phyloP scores from a whole-genome alignment of 2,113 vertebrate species.

The Azemiops feae region DNA sequence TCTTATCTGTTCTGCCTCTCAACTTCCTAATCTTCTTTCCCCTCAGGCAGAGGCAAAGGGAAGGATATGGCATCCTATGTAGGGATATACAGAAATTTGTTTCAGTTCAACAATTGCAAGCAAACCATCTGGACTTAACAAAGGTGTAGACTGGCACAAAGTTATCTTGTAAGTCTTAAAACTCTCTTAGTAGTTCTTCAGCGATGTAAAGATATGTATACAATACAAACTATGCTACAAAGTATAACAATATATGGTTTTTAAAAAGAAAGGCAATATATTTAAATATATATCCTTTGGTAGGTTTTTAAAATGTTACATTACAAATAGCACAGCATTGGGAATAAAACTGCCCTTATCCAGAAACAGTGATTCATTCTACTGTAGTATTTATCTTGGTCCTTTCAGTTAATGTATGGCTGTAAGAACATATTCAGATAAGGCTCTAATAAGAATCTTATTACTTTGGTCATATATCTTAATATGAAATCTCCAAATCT shows the following conservation, averaged over 20 bases:
- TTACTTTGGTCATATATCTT: neutral
- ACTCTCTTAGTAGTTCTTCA: neutral
- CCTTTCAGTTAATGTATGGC: neutral
- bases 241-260: too few species aligned
- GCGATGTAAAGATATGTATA: neutral
- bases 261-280: too few species aligned
- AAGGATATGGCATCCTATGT: neutral
- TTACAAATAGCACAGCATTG: neutral
- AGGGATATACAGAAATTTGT: neutral
- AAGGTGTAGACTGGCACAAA: neutral
- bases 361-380: neutral
- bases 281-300: neutral
- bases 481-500: neutral
- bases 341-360: neutral
- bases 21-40: neutral
- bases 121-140: neutral
- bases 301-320: neutral
- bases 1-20: neutral
- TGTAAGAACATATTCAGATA: neutral
- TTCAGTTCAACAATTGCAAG: neutral
- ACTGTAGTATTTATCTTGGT: neutral
- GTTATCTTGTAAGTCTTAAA: neutral
- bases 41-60: neutral
- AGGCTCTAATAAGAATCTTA: neutral
- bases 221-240: neutral